A percentile compares a stretch with the other conserved stretches of the same genome.
Conservation (phyloP, 2,888 invertebrate genomes). For the Drosophila melanosoma region DNA sequence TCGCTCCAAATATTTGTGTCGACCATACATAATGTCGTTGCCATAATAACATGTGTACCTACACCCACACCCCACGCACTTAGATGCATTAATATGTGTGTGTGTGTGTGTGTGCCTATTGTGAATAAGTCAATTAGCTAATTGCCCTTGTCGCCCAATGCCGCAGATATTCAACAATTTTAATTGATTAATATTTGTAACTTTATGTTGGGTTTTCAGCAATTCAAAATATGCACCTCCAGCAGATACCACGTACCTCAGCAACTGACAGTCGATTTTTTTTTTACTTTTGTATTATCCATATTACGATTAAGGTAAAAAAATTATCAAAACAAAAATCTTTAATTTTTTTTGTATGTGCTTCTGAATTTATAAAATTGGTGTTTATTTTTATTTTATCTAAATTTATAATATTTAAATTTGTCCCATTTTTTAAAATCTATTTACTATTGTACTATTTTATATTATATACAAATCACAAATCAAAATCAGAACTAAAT, state of each 20-base stretch:
- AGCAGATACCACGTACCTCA: neutral
- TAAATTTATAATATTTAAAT: neutral
- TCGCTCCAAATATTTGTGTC: slow-evolving; percentile 22
- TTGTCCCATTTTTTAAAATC: neutral
- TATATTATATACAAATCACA: neutral
- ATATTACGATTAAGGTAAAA: neutral
- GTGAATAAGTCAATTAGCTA: slow-evolving; percentile 46
- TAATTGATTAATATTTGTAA: slow-evolving; percentile 42
- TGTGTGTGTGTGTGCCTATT: neutral
- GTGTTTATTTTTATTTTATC: neutral
- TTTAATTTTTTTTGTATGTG: neutral
- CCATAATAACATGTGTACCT: slow-evolving; percentile 6
- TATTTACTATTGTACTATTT: neutral
- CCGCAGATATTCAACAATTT: slow-evolving; percentile 16
- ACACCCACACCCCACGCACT: neutral
- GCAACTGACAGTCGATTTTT: neutral
- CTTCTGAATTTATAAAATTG: neutral
- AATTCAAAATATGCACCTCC: neutral
- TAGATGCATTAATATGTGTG: too few species aligned
- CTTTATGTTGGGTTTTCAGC: neutral
- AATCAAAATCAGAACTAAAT: neutral
- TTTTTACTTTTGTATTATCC: neutral
- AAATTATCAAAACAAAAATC: neutral
- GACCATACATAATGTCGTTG: neutral
- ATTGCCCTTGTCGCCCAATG: slow-evolving; percentile 34